Evolutionary conservation across 2,797 vertebrate species (phyloP), one percentile per base, ranked within the genome.

Genomic region (Platalea minor): DNA sequence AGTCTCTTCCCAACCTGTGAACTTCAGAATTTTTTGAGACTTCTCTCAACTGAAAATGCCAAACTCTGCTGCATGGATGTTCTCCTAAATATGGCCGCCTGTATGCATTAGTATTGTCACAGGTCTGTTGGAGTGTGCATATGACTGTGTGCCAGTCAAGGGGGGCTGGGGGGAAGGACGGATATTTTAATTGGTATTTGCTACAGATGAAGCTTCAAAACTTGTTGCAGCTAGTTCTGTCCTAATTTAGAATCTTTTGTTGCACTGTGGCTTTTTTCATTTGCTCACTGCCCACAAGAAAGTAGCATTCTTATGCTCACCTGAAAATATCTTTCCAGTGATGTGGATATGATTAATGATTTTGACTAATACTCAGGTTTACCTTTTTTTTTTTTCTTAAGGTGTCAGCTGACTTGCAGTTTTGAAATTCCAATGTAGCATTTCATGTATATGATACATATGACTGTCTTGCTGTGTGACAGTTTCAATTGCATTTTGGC

Each of bases 151-250:
- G 21, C 13, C 9, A 37, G 39, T 9, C 25, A 59, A 6, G 1
- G 7, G 5, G 14, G 7, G 13, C 2, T 1, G 13, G 7, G 20
- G 17, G 15, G 15, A 70, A 70, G 31, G 23, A 45, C 2, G 6
- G 29, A 12, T 37, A 10, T 41, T 93, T 82, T 41, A 46, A 31
- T 4, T 41, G 12, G 14, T 54, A 9, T 19, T 59, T 88, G 19
- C 37, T 37, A 23, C 7, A 50, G 8, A 11, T 46, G 39, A 67
- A 45, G 3, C 23, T 79, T 75, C 39, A 45, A 20, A 63, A 43
- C 4, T 50, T 77, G 5, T 20, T 75, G 73, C 24, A 35, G 15
- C 2, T 19, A 59, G 3, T 24, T 69, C 31, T 61, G 29, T 68
- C 24, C 26, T 72, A 41, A 16, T 63, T 28, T 67, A 73, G 16